Evolutionary conservation across 2,888 invertebrate genomes (phyloP).

Genomic region (Ephialtes manifestator): DNA sequence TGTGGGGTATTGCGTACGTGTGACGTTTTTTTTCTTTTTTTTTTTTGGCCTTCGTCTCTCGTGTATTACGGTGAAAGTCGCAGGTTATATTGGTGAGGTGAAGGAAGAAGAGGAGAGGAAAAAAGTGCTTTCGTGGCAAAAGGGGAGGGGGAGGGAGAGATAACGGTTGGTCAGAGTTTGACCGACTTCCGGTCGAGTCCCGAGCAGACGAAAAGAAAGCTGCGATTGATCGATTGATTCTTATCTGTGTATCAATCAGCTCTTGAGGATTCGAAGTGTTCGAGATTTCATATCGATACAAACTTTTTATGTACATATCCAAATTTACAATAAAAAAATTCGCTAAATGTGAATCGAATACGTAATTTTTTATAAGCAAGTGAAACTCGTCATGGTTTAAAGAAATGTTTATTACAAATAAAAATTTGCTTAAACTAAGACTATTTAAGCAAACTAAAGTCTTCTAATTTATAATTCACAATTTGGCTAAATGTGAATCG

Average conservation of each 20-base stretch:
- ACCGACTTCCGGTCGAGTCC: slow-evolving; percentile 62
- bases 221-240: slow-evolving; percentile 36
- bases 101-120: slow-evolving; percentile 36
- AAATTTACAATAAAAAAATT: not conserved
- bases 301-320: not conserved
- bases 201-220: slow-evolving; percentile 52
- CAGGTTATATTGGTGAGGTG: slow-evolving; percentile 41
- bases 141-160: slow-evolving; percentile 38
- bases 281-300: not conserved
- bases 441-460: too few relatives aligned
- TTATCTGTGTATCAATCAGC: slow-evolving; percentile 46
- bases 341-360: too few relatives aligned
- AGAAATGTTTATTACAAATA: too few relatives aligned
- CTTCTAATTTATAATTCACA: not conserved
- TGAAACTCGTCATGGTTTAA: too few relatives aligned
- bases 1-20: slow-evolving; percentile 1
- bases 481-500: too few relatives aligned
- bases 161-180: slow-evolving; percentile 65
- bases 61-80: slow-evolving; percentile 62
- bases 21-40: slow-evolving; percentile 27
- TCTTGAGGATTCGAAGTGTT: slow-evolving; percentile 8
- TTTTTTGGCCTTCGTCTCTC: slow-evolving; percentile 30
- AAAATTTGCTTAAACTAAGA: too few relatives aligned
- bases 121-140: slow-evolving; percentile 48
- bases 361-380: too few relatives aligned